Percentiles rank a stretch among this genome's conserved stretches.
These are phyloP conservation scores for Monochamus alternatus DNA, from an alignment of 2,888 invertebrate genomes.

Conservation along the genomic window DNA sequence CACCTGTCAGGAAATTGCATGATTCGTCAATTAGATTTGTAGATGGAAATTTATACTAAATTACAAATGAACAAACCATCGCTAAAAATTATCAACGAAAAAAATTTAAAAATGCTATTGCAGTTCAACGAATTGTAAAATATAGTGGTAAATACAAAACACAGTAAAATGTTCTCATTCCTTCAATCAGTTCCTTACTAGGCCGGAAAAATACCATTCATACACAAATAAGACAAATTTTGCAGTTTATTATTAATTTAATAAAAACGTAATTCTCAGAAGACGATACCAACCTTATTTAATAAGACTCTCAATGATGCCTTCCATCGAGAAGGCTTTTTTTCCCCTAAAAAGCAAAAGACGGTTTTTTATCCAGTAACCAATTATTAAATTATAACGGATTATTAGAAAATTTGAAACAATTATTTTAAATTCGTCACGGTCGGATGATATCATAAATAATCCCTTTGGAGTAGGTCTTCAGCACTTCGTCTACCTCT, in stretches of 20 bases:
- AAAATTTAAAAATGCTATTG: neutral
- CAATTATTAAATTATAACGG: conserved; percentile 49
- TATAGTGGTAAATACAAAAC: neutral
- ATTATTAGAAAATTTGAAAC: conserved; percentile 44
- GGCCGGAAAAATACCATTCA: conserved; percentile 1
- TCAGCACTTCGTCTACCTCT: conserved; percentile 62
- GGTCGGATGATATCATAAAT: conserved; percentile 45
- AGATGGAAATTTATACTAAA: too few relatives aligned
- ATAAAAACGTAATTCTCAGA: neutral
- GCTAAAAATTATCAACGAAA: neutral
- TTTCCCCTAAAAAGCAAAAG: neutral
- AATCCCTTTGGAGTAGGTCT: conserved; percentile 49
- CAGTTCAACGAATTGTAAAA: neutral
- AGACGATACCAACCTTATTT: conserved; percentile 2
- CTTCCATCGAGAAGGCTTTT: neutral
- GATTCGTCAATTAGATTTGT: too few relatives aligned
- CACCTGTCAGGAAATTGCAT: too few relatives aligned
- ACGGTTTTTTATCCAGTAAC: conserved; percentile 34
- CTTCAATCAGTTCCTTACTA: conserved; percentile 2
- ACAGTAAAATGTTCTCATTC: neutral
- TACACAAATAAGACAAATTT: conserved; percentile 10
- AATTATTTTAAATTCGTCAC: conserved; percentile 42
- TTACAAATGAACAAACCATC: too few relatives aligned
- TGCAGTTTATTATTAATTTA: neutral
- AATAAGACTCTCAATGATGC: neutral